phyloP scores from a whole-genome alignment of 2,797 vertebrate genomes.

The Cossypha polioptera region DNA sequence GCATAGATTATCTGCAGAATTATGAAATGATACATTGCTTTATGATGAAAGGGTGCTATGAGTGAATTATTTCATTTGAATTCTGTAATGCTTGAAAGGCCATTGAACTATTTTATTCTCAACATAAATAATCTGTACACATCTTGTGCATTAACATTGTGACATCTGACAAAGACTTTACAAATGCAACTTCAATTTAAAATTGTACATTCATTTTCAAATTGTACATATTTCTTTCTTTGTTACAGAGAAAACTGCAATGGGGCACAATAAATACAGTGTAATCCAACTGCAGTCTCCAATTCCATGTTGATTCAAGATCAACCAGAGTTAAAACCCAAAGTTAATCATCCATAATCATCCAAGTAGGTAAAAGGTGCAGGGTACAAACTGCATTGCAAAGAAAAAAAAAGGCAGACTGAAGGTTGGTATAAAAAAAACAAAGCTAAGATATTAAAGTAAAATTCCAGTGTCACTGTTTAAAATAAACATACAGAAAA shows the following conservation, averaged over 20 bases:
- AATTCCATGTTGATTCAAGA: slow-evolving; percentile 52
- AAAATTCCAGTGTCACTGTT: slow-evolving; percentile 76
- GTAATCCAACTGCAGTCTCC: slow-evolving; percentile 59
- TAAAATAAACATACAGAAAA: slow-evolving; percentile 68
- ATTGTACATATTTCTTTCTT: slow-evolving; percentile 65
- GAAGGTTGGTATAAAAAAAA: slow-evolving; percentile 17
- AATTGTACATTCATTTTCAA: slow-evolving; percentile 73
- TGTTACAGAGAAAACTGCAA: slow-evolving; percentile 65
- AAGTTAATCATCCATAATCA: slow-evolving; percentile 33
- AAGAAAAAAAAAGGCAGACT: slow-evolving; percentile 18
- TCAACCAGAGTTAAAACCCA: slow-evolving; percentile 64
- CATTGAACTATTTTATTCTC: slow-evolving; percentile 64
- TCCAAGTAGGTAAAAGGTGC: slow-evolving; percentile 55
- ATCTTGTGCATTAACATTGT: slow-evolving; percentile 59
- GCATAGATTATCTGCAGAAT: slow-evolving; percentile 34
- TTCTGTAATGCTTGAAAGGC: slow-evolving; percentile 56
- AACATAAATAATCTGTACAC: slow-evolving; percentile 73
- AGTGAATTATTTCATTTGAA: slow-evolving; percentile 40
- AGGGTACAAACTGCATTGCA: slow-evolving; percentile 43
- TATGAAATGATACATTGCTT: slow-evolving; percentile 35
- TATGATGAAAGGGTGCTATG: slow-evolving; percentile 45
- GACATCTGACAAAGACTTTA: slow-evolving; percentile 67
- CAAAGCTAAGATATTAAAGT: slow-evolving; percentile 70
- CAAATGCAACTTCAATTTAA: slow-evolving; percentile 67
- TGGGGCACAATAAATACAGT: slow-evolving; percentile 73